Evolutionary conservation across 2,797 vertebrate genomes (phyloP).

Genomic region (Dallia pectoralis): DNA sequence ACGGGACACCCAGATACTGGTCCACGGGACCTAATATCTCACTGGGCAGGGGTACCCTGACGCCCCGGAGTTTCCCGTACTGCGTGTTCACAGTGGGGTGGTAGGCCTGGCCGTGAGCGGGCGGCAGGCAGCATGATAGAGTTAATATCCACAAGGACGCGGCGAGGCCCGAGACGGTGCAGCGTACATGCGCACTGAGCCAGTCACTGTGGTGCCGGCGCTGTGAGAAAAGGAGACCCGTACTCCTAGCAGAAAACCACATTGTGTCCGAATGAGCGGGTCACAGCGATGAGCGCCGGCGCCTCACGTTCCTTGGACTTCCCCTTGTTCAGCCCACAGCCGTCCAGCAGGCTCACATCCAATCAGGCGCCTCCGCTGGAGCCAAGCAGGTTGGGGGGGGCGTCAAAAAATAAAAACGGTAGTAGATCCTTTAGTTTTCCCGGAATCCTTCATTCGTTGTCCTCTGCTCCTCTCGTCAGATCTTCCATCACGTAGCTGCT

Average conservation of each 20-base stretch:
- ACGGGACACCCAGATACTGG: constrained; percentile 96
- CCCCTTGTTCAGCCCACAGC: constrained; percentile 60
- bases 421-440: constrained; percentile 34
- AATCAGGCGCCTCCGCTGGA: constrained; percentile 66
- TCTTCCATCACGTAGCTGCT: constrained; percentile 66
- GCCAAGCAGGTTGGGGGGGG: constrained; percentile 33
- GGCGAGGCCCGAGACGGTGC: constrained; percentile 41
- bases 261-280: constrained; percentile 76
- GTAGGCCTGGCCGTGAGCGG: constrained; percentile 82
- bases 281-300: constrained; percentile 48
- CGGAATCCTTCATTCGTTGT: constrained; percentile 61
- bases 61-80: constrained; percentile 94
- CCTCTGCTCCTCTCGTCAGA: constrained; percentile 52
- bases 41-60: constrained; percentile 90
- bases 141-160: constrained; percentile 86
- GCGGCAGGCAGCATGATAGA: constrained; percentile 77
- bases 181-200: constrained; percentile 32
- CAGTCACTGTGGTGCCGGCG: constrained; percentile 46
- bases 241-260: constrained; percentile 74
- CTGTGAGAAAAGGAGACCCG: constrained; percentile 51
- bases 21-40: constrained; percentile 98
- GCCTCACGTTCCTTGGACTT: constrained; percentile 42
- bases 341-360: constrained; percentile 56
- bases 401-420: constrained; percentile 31
- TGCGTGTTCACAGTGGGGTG: constrained; percentile 96